Conservation (phyloP, 2,888 invertebrate species). For the Sesia apiformis region DNA sequence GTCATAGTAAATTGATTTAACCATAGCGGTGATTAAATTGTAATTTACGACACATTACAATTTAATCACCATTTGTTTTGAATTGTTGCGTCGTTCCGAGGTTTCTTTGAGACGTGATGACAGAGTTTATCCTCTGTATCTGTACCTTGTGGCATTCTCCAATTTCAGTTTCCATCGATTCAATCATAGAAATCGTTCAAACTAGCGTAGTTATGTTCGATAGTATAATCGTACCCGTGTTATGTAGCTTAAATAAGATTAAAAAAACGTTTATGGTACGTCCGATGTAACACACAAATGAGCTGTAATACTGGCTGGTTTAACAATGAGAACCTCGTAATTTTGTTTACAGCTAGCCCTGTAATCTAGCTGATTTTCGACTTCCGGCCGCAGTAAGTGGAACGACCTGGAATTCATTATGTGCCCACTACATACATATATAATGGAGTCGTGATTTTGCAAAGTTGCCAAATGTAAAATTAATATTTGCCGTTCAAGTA, state of each 20-base stretch:
- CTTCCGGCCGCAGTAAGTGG: constrained; percentile 2
- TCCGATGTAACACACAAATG: not conserved
- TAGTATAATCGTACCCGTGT: not conserved
- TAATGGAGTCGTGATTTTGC: not conserved
- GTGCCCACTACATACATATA: not conserved
- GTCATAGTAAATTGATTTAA: no score
- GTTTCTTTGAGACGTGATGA: no score
- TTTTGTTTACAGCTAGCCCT: constrained; percentile 10
- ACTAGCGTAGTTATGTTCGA: no score
- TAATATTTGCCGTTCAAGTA: constrained; percentile 14
- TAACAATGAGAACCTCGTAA: constrained; percentile 7
- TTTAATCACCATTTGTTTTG: no score
- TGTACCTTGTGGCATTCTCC: no score
- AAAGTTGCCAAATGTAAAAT: not conserved
- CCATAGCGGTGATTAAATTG: no score
- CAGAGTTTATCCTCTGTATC: no score
- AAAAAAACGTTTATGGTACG: not conserved
- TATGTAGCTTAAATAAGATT: not conserved
- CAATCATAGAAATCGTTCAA: no score
- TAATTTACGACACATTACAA: no score
- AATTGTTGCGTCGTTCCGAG: no score
- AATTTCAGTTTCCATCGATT: no score
- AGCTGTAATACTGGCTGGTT: not conserved
- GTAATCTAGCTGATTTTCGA: constrained; percentile 2
- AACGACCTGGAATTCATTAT: constrained; percentile 1